These are phyloP conservation scores for Drosophila kepulauana DNA, from an alignment of 1,140 invertebrate species.

Conservation along the genomic window DNA sequence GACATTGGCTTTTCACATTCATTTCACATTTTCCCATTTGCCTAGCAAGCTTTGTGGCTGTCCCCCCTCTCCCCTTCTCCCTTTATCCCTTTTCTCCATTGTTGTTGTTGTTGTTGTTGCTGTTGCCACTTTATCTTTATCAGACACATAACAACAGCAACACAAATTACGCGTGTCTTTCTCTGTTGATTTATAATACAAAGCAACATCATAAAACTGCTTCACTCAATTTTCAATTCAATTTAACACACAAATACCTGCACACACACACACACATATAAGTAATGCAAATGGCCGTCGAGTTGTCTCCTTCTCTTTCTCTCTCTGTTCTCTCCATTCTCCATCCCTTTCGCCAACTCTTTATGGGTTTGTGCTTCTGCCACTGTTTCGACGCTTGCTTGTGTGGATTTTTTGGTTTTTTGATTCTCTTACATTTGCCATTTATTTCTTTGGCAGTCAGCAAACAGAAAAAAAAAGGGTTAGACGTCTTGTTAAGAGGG, in stretches of 20 bases:
- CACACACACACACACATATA: conserved; percentile 2
- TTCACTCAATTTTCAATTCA: conserved; percentile 57
- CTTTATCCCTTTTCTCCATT: not conserved
- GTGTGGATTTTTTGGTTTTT: conserved; percentile 11
- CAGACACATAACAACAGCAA: conserved; percentile 13
- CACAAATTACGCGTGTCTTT: conserved; percentile 40
- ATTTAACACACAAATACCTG: conserved; percentile 41
- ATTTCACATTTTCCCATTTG: conserved; percentile 28
- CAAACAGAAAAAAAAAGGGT: conserved; percentile 1
- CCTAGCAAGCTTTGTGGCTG: conserved; percentile 39
- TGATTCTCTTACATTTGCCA: conserved; percentile 16
- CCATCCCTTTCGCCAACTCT: not conserved
- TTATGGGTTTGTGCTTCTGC: conserved; percentile 1
- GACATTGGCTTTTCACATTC: conserved; percentile 51
- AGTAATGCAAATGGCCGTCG: conserved; percentile 43
- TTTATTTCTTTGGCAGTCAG: conserved; percentile 6
- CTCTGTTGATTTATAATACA: conserved; percentile 53
- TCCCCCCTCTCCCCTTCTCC: not conserved
- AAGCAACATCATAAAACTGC: conserved; percentile 53
- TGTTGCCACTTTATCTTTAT: conserved; percentile 24
- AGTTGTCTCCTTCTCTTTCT: conserved; percentile 24
- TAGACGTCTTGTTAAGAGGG: conserved; percentile 3
- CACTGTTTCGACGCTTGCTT: not conserved
- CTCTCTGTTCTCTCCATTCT: conserved; percentile 7
- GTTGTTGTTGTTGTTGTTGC: conserved; percentile 5